A percentile compares a stretch with the other conserved stretches of the same genome.
Evolutionary conservation across 2,797 vertebrate genomes (phyloP).

Genomic region (Rhynchotus rufescens): DNA sequence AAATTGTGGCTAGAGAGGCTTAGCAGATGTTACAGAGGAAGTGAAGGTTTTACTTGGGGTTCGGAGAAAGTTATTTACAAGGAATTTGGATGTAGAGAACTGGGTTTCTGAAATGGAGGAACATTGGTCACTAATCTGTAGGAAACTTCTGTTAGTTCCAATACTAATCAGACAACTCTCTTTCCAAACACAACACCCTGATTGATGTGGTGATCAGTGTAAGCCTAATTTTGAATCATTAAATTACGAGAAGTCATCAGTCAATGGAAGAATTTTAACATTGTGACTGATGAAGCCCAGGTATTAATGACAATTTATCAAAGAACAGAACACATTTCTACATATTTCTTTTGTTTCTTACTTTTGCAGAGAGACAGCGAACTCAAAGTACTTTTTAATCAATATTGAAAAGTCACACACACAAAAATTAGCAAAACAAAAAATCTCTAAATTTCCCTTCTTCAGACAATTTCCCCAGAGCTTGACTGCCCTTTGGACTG

Average conservation of each 20-base stretch:
- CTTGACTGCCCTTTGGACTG: background rate
- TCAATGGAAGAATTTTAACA: background rate
- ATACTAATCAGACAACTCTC: background rate
- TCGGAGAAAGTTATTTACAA: conserved; percentile 26
- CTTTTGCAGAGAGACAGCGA: background rate
- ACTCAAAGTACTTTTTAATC: background rate
- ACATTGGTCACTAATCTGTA: background rate
- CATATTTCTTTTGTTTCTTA: background rate
- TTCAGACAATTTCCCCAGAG: background rate
- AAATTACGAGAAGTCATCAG: background rate
- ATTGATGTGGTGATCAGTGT: background rate
- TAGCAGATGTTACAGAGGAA: conserved; percentile 50
- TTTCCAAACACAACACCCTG: background rate
- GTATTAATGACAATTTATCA: background rate
- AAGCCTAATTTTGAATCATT: background rate
- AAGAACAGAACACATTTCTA: background rate
- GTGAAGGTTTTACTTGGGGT: background rate
- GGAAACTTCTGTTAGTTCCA: background rate
- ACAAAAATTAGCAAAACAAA: background rate
- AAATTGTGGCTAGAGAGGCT: conserved; percentile 15
- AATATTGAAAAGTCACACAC: background rate
- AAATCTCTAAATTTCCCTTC: background rate
- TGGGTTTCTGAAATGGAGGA: background rate
- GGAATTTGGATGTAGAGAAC: background rate
- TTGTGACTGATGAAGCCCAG: background rate